Conservation (phyloP, 2,797 vertebrate genomes). For the Chelonia mydas region DNA sequence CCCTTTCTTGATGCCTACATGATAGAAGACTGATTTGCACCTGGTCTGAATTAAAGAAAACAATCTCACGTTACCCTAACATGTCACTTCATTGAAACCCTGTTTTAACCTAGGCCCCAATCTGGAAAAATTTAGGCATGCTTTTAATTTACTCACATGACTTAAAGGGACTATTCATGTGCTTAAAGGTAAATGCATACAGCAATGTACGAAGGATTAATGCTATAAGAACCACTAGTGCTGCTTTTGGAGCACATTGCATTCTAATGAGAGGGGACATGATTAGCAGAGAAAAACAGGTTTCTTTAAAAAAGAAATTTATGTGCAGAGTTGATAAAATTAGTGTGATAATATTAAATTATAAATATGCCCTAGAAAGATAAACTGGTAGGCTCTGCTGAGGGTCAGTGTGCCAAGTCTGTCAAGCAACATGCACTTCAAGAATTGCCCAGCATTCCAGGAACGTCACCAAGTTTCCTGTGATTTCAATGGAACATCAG, state of each 20-base stretch:
- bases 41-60: too few species aligned
- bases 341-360: background rate
- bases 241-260: background rate
- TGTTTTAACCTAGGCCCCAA: background rate
- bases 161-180: background rate
- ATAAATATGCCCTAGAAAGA: background rate
- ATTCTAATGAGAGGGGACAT: background rate
- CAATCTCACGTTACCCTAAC: too few species aligned
- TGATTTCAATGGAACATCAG: background rate
- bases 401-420: fast-evolving
- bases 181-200: background rate
- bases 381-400: background rate
- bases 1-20: background rate
- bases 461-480: background rate
- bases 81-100: too few species aligned
- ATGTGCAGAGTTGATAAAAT: background rate
- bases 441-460: background rate
- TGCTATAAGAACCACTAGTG: background rate
- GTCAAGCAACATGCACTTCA: background rate
- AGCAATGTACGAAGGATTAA: background rate
- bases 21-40: too few species aligned
- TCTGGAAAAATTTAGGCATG: background rate
- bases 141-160: background rate
- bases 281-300: background rate
- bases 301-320: background rate